A percentile compares a stretch with the other conserved stretches of the same genome.
phyloP scores from a whole-genome alignment of 2,113 vertebrate species.

The Sciurus niger region DNA sequence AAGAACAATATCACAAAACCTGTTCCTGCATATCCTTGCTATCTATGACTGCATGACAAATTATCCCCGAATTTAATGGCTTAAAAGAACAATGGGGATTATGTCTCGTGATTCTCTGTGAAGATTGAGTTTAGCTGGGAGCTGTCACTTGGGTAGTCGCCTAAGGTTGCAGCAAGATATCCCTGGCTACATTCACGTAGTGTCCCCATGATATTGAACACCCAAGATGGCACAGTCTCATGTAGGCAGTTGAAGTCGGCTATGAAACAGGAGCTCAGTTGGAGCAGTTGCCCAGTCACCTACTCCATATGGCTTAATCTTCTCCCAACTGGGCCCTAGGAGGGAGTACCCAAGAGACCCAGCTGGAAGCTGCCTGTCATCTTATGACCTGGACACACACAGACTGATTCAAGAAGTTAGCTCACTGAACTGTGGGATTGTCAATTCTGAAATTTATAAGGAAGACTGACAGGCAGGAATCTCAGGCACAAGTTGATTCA shows the following conservation, averaged over 20 bases:
- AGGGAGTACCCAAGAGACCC: not conserved
- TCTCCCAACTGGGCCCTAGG: not conserved
- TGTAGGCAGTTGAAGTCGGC: fast-evolving
- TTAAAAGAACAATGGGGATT: not conserved
- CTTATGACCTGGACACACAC: not conserved
- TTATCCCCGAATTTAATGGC: not conserved
- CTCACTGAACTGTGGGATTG: not conserved
- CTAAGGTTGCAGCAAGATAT: not conserved
- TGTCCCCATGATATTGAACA: fast-evolving
- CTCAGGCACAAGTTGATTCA: not conserved
- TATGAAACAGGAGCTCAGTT: not conserved
- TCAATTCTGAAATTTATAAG: not conserved
- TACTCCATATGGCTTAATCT: fast-evolving
- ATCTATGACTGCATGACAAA: not conserved
- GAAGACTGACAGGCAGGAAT: not conserved
- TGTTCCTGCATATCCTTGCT: fast-evolving
- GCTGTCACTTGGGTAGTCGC: not conserved
- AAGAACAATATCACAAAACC: not conserved
- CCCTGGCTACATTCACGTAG: not conserved
- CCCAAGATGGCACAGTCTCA: fast-evolving
- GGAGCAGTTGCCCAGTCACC: not conserved
- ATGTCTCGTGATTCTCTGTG: not conserved
- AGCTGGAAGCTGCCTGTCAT: not conserved
- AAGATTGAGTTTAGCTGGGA: not conserved
- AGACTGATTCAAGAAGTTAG: not conserved